Evolutionary conservation across 2,113 vertebrate genomes (phyloP).

Genomic region (Apaloderma vittatum): DNA sequence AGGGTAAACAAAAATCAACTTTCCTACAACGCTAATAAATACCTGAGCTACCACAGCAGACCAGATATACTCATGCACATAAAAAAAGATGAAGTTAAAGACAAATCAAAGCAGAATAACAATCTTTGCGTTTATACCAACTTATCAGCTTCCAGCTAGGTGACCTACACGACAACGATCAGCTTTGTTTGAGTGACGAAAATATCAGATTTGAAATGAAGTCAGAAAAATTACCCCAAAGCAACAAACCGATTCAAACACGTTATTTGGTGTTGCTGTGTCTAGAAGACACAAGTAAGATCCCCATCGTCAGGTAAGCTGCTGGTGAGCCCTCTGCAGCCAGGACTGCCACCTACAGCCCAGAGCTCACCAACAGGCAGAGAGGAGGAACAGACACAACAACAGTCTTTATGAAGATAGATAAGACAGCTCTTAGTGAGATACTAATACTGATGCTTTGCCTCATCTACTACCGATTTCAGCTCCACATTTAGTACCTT

Average conservation of each 20-base stretch:
- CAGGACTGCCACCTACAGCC: not conserved
- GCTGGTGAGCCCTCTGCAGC: not conserved
- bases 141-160: not conserved
- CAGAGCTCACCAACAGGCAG: not conserved
- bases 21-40: not conserved
- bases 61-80: no score
- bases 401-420: no score
- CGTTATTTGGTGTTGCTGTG: fast-evolving
- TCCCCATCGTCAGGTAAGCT: fast-evolving
- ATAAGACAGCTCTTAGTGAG: no score
- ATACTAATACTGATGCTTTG: not conserved
- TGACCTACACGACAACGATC: not conserved
- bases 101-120: no score
- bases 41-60: not conserved
- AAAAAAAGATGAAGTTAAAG: not conserved
- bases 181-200: not conserved
- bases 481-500: conserved; percentile 75
- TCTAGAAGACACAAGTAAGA: not conserved
- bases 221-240: not conserved
- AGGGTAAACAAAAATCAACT: not conserved
- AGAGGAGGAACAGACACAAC: fast-evolving
- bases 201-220: not conserved
- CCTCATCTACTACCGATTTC: not conserved
- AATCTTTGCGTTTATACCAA: not conserved
- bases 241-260: not conserved